Conservation (phyloP, 2,888 invertebrate species). For the Thecophora atra region DNA sequence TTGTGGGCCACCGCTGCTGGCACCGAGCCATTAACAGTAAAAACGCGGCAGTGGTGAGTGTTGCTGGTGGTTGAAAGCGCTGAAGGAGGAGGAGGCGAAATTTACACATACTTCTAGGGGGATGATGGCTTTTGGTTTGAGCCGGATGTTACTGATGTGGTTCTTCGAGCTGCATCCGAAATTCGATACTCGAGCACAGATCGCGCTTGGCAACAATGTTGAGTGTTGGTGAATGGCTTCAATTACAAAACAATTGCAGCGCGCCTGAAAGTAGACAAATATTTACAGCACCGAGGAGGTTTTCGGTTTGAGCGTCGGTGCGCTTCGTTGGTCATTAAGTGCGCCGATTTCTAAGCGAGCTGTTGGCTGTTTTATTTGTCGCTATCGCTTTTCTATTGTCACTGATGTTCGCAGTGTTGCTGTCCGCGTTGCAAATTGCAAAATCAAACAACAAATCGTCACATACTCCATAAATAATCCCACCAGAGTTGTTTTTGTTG, state of each 20-base stretch:
- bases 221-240: background rate
- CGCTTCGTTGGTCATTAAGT: constrained; percentile 15
- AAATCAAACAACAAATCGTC: constrained; percentile 29
- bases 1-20: background rate
- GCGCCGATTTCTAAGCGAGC: too few relatives aligned
- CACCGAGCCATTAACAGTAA: constrained; percentile 1
- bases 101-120: too few relatives aligned
- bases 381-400: background rate
- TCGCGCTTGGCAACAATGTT: background rate
- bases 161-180: background rate
- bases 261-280: constrained; percentile 25
- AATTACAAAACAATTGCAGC: constrained; percentile 22
- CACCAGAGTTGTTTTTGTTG: constrained; percentile 9
- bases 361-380: background rate
- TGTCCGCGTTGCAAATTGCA: constrained; percentile 1
- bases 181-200: background rate
- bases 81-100: background rate
- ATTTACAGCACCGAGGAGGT: background rate
- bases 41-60: background rate
- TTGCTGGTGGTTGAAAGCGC: too few relatives aligned
- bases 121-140: too few relatives aligned
- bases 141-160: background rate
- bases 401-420: background rate
- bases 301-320: background rate
- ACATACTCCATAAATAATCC: constrained; percentile 26